Percentiles rank a stretch among this genome's conserved stretches.
These are phyloP conservation scores for Clistopyga incitator DNA, from an alignment of 2,888 invertebrate genomes.

Conservation along the genomic window DNA sequence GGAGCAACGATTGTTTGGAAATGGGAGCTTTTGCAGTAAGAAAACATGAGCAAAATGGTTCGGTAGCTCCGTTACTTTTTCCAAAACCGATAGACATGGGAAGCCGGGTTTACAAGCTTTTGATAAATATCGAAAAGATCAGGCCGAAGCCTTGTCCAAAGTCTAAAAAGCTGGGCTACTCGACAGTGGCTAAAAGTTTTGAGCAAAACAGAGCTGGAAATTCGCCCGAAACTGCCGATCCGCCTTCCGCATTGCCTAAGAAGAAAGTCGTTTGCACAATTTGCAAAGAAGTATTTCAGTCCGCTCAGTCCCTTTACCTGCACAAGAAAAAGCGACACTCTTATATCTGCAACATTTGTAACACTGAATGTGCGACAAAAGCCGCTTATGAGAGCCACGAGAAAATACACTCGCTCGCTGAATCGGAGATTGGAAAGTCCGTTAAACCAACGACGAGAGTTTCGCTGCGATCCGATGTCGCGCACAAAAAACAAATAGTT, in stretches of 20 bases:
- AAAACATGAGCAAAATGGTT: constrained; percentile 51
- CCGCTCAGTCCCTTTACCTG: constrained; percentile 68
- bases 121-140: constrained; percentile 80
- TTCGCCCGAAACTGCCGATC: constrained; percentile 30
- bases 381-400: constrained; percentile 73
- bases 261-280: constrained; percentile 72
- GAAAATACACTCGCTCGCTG: constrained; percentile 57
- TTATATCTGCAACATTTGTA: constrained; percentile 77
- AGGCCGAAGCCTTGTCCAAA: constrained; percentile 74
- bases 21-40: constrained; percentile 31
- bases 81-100: constrained; percentile 31
- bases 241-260: constrained; percentile 44
- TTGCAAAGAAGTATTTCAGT: constrained; percentile 72
- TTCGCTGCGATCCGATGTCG: not conserved
- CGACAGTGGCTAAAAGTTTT: constrained; percentile 46
- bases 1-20: constrained; percentile 28
- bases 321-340: constrained; percentile 78
- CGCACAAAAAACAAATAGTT: constrained; percentile 16
- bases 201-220: constrained; percentile 61
- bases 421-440: constrained; percentile 20
- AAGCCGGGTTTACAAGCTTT: constrained; percentile 74
- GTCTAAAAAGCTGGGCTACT: constrained; percentile 68
- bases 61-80: constrained; percentile 34
- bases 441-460: not conserved
- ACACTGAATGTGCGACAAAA: constrained; percentile 71